Conservation (phyloP, 2,797 vertebrate genomes). For the Harpagifer antarcticus region DNA sequence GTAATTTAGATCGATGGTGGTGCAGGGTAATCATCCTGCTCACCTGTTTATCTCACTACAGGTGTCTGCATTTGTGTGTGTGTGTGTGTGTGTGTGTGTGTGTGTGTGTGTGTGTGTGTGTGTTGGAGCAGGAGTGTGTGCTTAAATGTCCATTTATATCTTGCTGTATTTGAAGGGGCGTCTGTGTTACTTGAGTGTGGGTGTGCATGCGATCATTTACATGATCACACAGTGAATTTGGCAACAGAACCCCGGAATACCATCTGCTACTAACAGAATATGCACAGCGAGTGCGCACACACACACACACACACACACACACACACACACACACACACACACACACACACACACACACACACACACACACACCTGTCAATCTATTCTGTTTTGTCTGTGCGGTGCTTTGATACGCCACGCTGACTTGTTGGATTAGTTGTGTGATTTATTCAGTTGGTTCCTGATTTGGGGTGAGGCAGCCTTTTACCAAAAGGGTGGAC, state of each 20-base stretch:
- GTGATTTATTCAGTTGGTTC: constrained; percentile 71
- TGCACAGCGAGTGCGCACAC: constrained; percentile 29
- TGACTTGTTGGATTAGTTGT: constrained; percentile 73
- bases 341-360: constrained; percentile 15
- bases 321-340: constrained; percentile 13
- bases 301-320: constrained; percentile 16
- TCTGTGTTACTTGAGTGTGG: constrained; percentile 63
- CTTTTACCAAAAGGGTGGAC: constrained; percentile 60
- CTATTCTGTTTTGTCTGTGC: constrained; percentile 48
- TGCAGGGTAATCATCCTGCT: constrained; percentile 12
- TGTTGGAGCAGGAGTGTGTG: background rate
- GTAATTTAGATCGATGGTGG: constrained; percentile 28
- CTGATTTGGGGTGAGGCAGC: constrained; percentile 62
- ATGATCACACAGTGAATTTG: constrained; percentile 76
- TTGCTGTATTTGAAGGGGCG: constrained; percentile 27
- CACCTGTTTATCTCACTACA: constrained; percentile 53
- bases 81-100: background rate
- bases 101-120: background rate
- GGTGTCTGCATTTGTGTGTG: constrained; percentile 14
- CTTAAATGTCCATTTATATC: constrained; percentile 49
- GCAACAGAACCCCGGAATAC: constrained; percentile 66
- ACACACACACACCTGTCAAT: constrained; percentile 58
- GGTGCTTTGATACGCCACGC: constrained; percentile 49
- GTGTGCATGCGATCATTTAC: constrained; percentile 72
- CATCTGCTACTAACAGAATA: constrained; percentile 75